These are phyloP conservation scores for Cerceris ruficornis DNA, from an alignment of 2,888 invertebrate genomes.

Conservation along the genomic window DNA sequence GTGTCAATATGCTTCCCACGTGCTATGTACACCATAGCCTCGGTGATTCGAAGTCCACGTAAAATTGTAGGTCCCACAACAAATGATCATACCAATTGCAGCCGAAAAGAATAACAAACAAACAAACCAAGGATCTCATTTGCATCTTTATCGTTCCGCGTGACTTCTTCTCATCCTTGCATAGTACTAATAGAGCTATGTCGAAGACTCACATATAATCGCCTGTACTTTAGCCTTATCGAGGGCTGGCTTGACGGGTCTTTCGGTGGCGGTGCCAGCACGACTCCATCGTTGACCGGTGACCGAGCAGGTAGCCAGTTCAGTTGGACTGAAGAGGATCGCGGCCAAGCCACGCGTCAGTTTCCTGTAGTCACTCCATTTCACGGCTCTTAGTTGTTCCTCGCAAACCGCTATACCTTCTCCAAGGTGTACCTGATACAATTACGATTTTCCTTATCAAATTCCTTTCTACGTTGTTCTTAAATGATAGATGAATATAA, in stretches of 20 bases:
- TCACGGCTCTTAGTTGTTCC: constrained; percentile 87
- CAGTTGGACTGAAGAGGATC: constrained; percentile 89
- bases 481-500: no score
- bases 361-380: constrained; percentile 90
- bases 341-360: constrained; percentile 88
- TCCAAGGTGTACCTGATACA: constrained; percentile 86
- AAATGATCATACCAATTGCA: no score
- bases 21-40: no score
- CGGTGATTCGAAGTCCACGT: no score
- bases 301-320: constrained; percentile 89
- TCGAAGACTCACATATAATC: constrained; percentile 85
- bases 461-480: no score
- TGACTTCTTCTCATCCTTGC: no score
- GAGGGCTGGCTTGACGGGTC: constrained; percentile 89
- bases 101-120: no score
- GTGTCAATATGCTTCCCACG: no score
- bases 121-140: no score
- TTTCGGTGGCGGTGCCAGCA: constrained; percentile 86
- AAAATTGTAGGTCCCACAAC: no score
- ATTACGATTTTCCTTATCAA: not conserved
- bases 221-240: constrained; percentile 89
- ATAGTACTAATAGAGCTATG: no score
- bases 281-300: constrained; percentile 90
- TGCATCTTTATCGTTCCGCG: no score
- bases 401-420: constrained; percentile 89